Evolutionary conservation across 2,113 vertebrate species (phyloP).

Genomic region (Callochromis pleurospilus): DNA sequence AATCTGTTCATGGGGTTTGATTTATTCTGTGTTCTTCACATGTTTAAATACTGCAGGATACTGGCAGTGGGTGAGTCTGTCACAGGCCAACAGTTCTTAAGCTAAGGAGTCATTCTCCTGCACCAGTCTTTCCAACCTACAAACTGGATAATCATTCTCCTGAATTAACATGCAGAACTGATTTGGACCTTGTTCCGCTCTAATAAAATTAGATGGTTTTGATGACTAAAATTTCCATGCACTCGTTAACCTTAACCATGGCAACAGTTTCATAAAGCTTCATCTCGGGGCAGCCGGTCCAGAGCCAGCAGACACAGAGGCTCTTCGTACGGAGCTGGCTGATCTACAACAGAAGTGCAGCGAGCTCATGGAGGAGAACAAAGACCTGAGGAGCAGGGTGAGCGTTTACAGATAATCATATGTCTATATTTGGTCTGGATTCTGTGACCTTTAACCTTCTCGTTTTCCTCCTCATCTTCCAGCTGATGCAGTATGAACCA

Average conservation of each 20-base stretch:
- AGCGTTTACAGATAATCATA: not conserved
- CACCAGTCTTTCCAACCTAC: not conserved
- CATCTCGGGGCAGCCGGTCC: conserved; percentile 79
- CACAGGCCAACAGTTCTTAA: not conserved
- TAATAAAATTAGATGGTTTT: not conserved
- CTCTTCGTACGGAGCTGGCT: conserved; percentile 80
- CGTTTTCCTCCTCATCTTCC: not conserved
- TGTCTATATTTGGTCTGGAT: rapidly evolving
- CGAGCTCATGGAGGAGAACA: conserved; percentile 86
- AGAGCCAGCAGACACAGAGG: conserved; percentile 78
- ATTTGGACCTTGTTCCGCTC: not conserved
- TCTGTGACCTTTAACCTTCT: not conserved
- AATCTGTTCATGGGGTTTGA: not conserved
- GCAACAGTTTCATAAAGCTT: conserved; percentile 86
- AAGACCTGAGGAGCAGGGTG: conserved; percentile 85
- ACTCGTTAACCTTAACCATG: conserved; percentile 62
- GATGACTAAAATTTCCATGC: not conserved
- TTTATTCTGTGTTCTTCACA: rapidly evolving
- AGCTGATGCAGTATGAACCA: conserved; percentile 88
- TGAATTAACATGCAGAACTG: rapidly evolving
- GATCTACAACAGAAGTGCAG: conserved; percentile 87
- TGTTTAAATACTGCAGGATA: not conserved
- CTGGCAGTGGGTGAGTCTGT: not conserved
- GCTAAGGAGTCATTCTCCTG: not conserved
- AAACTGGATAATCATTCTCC: not conserved